Evolutionary conservation across 2,797 vertebrate genomes (phyloP).

Genomic region (Eptatretus atami): DNA sequence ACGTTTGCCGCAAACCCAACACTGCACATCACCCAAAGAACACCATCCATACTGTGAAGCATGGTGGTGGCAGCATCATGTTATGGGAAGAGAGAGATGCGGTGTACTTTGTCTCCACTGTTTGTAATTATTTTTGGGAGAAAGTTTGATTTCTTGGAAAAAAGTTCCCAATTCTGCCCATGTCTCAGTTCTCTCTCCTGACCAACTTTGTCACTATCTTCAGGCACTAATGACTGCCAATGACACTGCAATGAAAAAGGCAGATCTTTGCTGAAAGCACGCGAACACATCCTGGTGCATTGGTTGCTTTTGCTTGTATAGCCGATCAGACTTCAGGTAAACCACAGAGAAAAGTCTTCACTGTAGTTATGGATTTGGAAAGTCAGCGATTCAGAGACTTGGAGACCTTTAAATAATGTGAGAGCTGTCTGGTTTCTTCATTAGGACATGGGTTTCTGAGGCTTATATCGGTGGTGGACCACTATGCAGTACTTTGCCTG

Average conservation of each 20-base stretch:
- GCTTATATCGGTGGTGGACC: conserved; percentile 44
- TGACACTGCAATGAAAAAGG: conserved; percentile 90
- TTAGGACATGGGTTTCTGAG: conserved; percentile 31
- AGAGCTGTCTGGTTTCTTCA: conserved; percentile 8
- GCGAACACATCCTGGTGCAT: conserved; percentile 35
- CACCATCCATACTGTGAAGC: too few relatives aligned
- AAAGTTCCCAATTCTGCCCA: too few relatives aligned
- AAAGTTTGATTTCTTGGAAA: too few relatives aligned
- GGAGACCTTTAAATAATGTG: not conserved
- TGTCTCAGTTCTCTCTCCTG: too few relatives aligned
- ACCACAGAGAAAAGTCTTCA: too few relatives aligned
- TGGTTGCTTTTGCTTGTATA: conserved; percentile 43
- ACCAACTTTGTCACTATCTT: not conserved
- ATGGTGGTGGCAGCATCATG: too few relatives aligned
- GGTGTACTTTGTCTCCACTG: not conserved
- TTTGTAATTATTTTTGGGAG: too few relatives aligned
- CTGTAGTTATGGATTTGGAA: not conserved
- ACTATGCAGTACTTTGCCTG: conserved; percentile 65
- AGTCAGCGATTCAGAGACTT: not conserved
- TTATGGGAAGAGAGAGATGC: too few relatives aligned
- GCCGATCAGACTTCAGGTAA: conserved; percentile 69
- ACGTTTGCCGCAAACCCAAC: too few relatives aligned
- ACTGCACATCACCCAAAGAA: too few relatives aligned
- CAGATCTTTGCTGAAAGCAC: conserved; percentile 57
- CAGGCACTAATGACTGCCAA: conserved; percentile 67